Base-by-base conservation (phyloP, 2,888 invertebrate genomes). In the Eurytoma californica region DNA sequence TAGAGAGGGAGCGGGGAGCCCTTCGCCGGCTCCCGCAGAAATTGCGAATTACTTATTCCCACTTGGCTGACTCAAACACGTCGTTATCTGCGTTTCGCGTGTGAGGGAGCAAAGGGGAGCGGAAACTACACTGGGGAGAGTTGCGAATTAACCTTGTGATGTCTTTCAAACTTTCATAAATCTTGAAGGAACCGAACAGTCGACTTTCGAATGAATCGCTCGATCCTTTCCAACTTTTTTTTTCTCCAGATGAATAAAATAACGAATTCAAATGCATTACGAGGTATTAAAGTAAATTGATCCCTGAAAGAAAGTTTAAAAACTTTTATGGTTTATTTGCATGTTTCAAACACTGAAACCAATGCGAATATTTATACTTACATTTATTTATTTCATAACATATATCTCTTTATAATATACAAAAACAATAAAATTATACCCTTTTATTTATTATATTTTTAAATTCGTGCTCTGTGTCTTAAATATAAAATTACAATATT, bases 21-120 rank as follows among this genome's bases (percentile, higher is more conserved):
- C 69, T 69, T 51, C 13, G 67, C 28, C 4, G 20, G 55, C 28
- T 13, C 67, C 69, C 72, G 47, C 61, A 70, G 80, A 79, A 79
- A 75, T 82, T 80, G 75, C 78, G 82, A 80, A 82, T 82, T 82
- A 80, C 81, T 81, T 82, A 82, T 80, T 81, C 81, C 76, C 81
- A 66, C 77, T 80, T 72, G 72, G 80, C 74, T 65, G 82, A 58
- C 81, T 80, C 80, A 60, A 82, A 80, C 81, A 80, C 81, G 69
- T 82, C 82, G 80, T 82, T 82, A 80, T 82, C 82, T 80, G 24
- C 72, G 28, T 69, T 79, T 74, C 74, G 60, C 60, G 51, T 61
- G 66, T 3, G 60, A 53, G 58, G 53, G 24, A 12, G 63, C 16
- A 28, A 49, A 69, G 28, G 65, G 57, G 53, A 65, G 53, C 66